phyloP scores from a whole-genome alignment of 2,113 vertebrate species.

The Rhodinocichla rosea region DNA sequence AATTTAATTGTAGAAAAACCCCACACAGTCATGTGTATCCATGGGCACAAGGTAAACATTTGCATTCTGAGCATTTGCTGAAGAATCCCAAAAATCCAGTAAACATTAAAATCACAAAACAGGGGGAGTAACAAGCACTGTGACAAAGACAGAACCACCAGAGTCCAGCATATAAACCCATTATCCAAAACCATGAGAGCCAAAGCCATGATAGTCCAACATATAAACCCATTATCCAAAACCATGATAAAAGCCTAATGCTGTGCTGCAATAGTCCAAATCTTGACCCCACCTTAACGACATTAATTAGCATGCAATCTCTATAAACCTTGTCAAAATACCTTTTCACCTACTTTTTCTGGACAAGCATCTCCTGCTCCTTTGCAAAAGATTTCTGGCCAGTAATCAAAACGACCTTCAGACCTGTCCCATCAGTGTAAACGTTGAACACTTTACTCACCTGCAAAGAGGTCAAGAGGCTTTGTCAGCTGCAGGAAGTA shows the following conservation, averaged over 20 bases:
- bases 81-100: background rate
- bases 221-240: background rate
- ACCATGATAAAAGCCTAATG: background rate
- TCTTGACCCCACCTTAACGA: background rate
- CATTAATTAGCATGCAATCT: background rate
- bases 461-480: conserved; percentile 50
- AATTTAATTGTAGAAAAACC: background rate
- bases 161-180: background rate
- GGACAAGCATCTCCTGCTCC: conserved; percentile 84
- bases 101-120: background rate
- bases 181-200: background rate
- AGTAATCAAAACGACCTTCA: conserved; percentile 83
- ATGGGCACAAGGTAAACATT: background rate
- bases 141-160: background rate
- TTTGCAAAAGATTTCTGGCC: conserved; percentile 87
- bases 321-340: background rate
- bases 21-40: background rate
- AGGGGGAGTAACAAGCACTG: background rate
- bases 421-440: conserved; percentile 80
- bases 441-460: conserved; percentile 88
- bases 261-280: background rate
- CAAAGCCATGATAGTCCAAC: background rate
- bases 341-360: conserved; percentile 77
- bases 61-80: background rate
- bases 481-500: background rate